These are phyloP conservation scores for Hippotragus niger DNA, from an alignment of 2,113 vertebrate species.

Conservation along the genomic window DNA sequence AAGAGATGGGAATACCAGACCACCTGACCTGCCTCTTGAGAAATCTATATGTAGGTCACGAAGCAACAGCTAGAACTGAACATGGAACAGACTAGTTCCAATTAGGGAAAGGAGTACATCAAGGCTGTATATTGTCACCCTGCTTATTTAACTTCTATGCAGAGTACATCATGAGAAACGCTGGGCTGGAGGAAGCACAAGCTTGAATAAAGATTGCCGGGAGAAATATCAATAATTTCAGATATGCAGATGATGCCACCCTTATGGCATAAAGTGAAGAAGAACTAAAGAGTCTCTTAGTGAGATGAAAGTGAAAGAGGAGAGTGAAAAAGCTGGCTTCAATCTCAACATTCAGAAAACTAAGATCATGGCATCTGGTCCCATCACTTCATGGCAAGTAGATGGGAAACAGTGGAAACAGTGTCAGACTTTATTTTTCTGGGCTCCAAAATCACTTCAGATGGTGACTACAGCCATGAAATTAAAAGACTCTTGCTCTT, in stretches of 20 bases:
- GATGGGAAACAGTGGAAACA: neutral
- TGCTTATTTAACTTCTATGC: neutral
- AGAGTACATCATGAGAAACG: neutral
- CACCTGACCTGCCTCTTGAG: neutral
- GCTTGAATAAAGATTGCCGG: fast-evolving
- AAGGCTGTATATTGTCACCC: neutral
- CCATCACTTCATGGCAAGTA: neutral
- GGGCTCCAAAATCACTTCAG: neutral
- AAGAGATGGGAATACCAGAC: neutral
- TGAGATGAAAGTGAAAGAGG: neutral
- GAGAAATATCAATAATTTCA: neutral
- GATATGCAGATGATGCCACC: neutral
- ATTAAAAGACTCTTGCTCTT: neutral
- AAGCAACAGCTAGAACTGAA: neutral
- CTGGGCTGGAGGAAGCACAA: neutral
- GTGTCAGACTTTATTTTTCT: neutral
- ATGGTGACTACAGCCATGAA: neutral
- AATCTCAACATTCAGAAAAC: neutral
- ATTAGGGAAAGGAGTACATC: neutral
- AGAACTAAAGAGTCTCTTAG: neutral
- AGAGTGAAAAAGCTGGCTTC: neutral
- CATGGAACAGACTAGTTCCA: neutral
- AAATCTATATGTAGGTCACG: neutral
- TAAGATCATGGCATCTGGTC: neutral
- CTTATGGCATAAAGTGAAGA: neutral